Evolutionary conservation across 1,140 invertebrate genomes (phyloP).

Genomic region (Drosophila bocqueti): DNA sequence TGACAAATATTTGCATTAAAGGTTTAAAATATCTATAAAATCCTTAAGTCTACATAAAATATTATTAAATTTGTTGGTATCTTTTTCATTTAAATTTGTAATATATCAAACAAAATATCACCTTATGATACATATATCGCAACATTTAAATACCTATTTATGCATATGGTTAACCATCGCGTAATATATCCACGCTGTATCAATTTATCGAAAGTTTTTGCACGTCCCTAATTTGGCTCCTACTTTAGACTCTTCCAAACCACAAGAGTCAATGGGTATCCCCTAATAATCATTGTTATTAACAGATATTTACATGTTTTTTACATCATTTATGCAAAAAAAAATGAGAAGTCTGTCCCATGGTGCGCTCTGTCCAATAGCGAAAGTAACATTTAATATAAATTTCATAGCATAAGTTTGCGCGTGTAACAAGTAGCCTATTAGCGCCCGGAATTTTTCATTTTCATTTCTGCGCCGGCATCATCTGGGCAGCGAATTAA

Average conservation of each 20-base stretch:
- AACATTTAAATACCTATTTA: background rate
- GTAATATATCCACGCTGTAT: background rate
- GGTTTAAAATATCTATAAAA: too few species aligned
- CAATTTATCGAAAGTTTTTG: background rate
- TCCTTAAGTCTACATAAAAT: too few species aligned
- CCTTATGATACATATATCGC: background rate
- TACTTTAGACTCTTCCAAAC: too few species aligned
- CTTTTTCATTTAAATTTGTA: too few species aligned
- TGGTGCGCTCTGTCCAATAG: conserved; percentile 22
- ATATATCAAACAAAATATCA: too few species aligned
- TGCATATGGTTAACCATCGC: background rate
- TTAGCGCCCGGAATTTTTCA: conserved; percentile 64
- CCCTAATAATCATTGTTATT: background rate
- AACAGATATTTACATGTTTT: background rate
- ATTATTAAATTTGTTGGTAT: too few species aligned
- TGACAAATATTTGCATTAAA: too few species aligned
- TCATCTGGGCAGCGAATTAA: conserved; percentile 73
- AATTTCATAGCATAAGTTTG: conserved; percentile 76
- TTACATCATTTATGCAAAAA: background rate
- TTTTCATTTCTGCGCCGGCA: conserved; percentile 34
- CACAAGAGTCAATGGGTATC: background rate
- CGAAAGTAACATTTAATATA: conserved; percentile 59
- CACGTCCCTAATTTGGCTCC: too few species aligned
- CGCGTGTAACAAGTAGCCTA: conserved; percentile 71
- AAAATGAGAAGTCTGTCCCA: background rate